Percentiles rank a stretch among this genome's conserved stretches.
phyloP scores from a whole-genome alignment of 2,797 vertebrate species.

The Ispidina lecontei region DNA sequence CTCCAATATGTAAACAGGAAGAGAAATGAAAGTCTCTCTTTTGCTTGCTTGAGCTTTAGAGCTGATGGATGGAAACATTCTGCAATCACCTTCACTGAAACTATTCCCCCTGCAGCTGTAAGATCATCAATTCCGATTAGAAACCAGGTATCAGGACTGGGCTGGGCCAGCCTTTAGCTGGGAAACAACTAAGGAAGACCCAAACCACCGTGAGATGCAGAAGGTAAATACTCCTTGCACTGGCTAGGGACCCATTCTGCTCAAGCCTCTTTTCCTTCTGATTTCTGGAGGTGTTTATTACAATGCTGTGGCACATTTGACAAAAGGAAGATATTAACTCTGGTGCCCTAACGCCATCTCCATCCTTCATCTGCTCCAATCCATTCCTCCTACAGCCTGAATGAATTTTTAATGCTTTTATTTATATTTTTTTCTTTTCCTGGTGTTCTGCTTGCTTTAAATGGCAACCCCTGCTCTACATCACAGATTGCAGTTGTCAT shows the following conservation, averaged over 20 bases:
- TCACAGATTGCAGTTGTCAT: background rate
- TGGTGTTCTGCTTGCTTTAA: background rate
- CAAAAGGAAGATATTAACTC: background rate
- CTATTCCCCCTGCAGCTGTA: background rate
- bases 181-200: background rate
- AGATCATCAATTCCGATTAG: background rate
- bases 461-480: background rate
- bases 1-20: background rate
- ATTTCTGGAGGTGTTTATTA: background rate
- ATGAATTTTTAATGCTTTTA: background rate
- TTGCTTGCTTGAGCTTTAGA: background rate
- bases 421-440: background rate
- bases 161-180: background rate
- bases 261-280: background rate
- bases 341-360: background rate
- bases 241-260: background rate
- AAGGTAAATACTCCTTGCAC: fast-evolving
- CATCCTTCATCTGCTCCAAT: background rate
- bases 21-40: fast-evolving
- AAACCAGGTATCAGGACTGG: background rate
- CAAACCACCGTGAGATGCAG: background rate
- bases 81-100: background rate
- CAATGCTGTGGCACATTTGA: background rate
- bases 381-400: background rate
- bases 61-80: background rate